A percentile compares a stretch with the other conserved stretches of the same genome.
phyloP scores from a whole-genome alignment of 2,797 vertebrate species.

The Hylomyscus alleni region DNA sequence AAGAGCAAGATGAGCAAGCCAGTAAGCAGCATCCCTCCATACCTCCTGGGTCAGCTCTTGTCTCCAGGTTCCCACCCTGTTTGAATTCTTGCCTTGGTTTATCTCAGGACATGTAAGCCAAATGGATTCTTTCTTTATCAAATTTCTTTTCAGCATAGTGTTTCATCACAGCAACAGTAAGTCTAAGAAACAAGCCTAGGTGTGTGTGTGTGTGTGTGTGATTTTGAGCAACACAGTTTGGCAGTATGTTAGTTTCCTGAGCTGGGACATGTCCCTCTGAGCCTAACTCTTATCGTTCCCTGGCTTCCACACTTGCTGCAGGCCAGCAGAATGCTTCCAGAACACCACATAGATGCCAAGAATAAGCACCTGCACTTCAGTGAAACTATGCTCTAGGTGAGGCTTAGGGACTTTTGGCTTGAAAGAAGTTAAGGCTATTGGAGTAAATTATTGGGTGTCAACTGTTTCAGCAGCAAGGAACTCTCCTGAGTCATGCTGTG shows the following conservation, averaged over 20 bases:
- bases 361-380: not conserved
- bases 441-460: conserved; percentile 44
- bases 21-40: not conserved
- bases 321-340: conserved; percentile 3
- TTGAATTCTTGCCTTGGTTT: not conserved
- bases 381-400: conserved; percentile 7
- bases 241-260: not conserved
- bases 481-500: not conserved
- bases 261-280: conserved; percentile 5
- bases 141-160: not conserved
- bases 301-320: not conserved
- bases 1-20: not conserved
- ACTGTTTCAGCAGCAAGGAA: conserved; percentile 7
- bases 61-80: not conserved
- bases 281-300: not conserved
- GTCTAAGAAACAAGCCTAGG: not conserved
- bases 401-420: conserved; percentile 55
- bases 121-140: not conserved
- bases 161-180: not conserved
- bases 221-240: conserved; percentile 8
- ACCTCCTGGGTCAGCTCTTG: not conserved
- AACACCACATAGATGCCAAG: not conserved
- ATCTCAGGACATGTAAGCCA: not conserved
- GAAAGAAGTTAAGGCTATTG: conserved; percentile 56
- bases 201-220: not conserved